Evolutionary conservation across 2,797 vertebrate species (phyloP).

Genomic region (Gallirallus australis): DNA sequence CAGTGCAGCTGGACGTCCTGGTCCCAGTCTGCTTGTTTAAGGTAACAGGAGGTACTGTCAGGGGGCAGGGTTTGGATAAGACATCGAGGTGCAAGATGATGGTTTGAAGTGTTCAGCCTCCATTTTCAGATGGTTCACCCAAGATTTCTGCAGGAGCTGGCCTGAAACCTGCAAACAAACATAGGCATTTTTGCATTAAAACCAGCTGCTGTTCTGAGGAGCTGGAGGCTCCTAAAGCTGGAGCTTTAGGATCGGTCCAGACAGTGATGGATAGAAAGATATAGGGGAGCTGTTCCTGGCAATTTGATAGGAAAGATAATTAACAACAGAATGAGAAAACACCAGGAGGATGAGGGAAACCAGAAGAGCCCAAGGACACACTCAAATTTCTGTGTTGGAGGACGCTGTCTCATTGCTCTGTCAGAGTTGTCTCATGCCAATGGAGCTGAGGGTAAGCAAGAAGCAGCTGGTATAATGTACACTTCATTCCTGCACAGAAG

Average conservation of each 20-base stretch:
- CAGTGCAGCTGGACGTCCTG: neutral
- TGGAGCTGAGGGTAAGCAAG: neutral
- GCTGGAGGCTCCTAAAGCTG: neutral
- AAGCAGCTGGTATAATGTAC: neutral
- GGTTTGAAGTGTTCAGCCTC: neutral
- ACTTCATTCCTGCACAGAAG: neutral
- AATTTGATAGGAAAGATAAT: constrained; percentile 38
- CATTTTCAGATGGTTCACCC: neutral
- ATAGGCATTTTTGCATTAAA: neutral
- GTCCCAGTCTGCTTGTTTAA: neutral
- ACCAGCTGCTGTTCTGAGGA: neutral
- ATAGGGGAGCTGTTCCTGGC: neutral
- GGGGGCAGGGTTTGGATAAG: neutral
- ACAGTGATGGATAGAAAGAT: neutral
- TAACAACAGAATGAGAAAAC: constrained; percentile 11
- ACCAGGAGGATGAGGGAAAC: neutral
- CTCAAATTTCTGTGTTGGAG: neutral
- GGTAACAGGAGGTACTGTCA: neutral
- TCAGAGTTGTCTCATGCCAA: neutral
- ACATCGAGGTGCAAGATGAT: neutral
- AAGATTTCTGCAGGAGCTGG: constrained; percentile 3
- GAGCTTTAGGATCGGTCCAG: neutral
- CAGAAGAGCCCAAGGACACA: neutral
- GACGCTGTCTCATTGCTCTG: neutral
- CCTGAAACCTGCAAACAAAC: constrained; percentile 30